Evolutionary conservation across 2,888 invertebrate species (phyloP).

Genomic region (Hydropsyche betteni): DNA sequence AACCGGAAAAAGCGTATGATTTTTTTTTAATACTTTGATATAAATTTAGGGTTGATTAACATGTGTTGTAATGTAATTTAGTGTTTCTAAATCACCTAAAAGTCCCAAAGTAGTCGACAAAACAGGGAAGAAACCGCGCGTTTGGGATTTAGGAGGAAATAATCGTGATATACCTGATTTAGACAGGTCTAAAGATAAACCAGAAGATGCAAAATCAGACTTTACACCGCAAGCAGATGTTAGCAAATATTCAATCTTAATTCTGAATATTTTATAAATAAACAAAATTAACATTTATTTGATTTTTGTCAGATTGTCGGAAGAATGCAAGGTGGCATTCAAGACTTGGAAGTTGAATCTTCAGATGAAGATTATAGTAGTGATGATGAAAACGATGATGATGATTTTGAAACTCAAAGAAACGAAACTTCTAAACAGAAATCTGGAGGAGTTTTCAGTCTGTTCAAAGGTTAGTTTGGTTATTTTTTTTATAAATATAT

Average conservation of each 20-base stretch:
- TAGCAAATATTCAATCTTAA: constrained; percentile 50
- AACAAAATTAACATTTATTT: background rate
- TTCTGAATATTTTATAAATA: background rate
- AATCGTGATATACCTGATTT: constrained; percentile 79
- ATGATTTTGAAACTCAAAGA: constrained; percentile 54
- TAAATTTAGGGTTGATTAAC: background rate
- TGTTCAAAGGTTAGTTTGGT: constrained; percentile 72
- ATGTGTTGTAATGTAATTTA: constrained; percentile 46
- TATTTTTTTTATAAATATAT: constrained; percentile 22
- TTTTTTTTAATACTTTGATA: background rate
- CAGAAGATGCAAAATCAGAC: constrained; percentile 69
- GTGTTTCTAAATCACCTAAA: constrained; percentile 63
- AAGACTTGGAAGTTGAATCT: constrained; percentile 83
- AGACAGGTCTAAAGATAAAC: constrained; percentile 83
- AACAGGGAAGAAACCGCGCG: constrained; percentile 86
- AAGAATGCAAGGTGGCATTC: constrained; percentile 84
- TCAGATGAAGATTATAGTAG: constrained; percentile 73
- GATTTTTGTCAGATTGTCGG: constrained; percentile 74
- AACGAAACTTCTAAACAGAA: constrained; percentile 53
- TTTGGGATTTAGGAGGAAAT: constrained; percentile 89
- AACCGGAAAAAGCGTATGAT: constrained; percentile 69
- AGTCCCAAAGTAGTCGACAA: constrained; percentile 68
- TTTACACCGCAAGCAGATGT: constrained; percentile 74
- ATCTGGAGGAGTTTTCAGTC: constrained; percentile 77
- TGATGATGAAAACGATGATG: constrained; percentile 66